Conservation (phyloP, 2,888 invertebrate genomes). For the Listrodromus nycthemerus region DNA sequence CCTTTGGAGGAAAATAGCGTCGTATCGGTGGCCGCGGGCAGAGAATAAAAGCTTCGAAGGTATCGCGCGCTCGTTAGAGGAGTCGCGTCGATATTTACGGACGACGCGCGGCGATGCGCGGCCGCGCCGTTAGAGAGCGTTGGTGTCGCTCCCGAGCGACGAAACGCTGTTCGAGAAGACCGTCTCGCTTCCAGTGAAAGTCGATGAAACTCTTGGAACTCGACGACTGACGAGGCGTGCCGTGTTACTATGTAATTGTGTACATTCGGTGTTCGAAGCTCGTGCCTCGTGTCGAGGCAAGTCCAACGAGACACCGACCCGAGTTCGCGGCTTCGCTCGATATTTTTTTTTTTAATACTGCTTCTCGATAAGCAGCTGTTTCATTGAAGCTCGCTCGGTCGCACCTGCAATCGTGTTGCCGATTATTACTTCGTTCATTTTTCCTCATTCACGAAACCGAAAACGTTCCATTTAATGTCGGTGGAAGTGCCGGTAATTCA, state of each 20-base stretch:
- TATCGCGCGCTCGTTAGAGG: background rate
- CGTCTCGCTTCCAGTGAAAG: conserved; percentile 35
- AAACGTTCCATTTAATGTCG: background rate
- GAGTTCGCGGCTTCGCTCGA: background rate
- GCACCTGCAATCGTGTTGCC: background rate
- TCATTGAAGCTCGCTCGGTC: conserved; percentile 2
- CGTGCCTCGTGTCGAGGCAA: conserved; percentile 4
- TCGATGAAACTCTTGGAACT: conserved; percentile 62
- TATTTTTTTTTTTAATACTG: background rate
- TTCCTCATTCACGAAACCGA: conserved; percentile 3
- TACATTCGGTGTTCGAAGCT: background rate
- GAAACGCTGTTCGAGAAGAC: conserved; percentile 20
- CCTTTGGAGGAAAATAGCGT: background rate
- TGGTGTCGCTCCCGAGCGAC: conserved; percentile 6
- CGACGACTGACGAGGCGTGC: conserved; percentile 38
- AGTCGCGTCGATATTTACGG: conserved; percentile 2
- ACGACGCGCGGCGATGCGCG: background rate
- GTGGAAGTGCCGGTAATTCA: background rate
- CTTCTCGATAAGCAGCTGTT: background rate
- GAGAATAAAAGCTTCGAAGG: background rate
- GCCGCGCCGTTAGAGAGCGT: background rate
- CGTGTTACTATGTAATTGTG: conserved; percentile 8
- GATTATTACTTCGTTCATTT: background rate
- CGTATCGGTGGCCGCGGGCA: background rate
- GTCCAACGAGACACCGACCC: background rate